Evolutionary conservation across 2,888 invertebrate genomes (phyloP), one percentile per base, ranked within the genome.

Genomic region (Erannis defoliaria): DNA sequence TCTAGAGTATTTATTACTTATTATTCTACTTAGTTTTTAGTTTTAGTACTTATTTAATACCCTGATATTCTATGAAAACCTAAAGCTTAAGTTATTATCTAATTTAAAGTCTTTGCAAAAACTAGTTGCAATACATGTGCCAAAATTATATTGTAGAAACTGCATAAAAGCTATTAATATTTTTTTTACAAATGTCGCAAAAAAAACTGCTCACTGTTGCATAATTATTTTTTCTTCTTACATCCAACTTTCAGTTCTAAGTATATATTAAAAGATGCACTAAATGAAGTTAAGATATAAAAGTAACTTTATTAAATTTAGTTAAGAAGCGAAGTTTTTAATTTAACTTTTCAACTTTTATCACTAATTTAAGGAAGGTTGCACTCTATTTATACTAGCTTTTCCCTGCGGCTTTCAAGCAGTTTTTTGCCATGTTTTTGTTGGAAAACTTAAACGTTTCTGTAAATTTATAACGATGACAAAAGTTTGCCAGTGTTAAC

Each of bases 291-390:
- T 73, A 59, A 49, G 53, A 42, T 51, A 64, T 59, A 38, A 65
- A 64, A 70, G 67, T 67, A 62, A 67, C 62, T 69, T 71, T 72
- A 69, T 71, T 70, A 65, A 72, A 75, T 72, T 72, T 69, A 70
- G 72, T 57, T 74, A 68, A 64, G 68, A 67, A 69, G 62, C 65
- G 70, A 73, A 72, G 63, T 62, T 76, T 75, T 72, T 74, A 71
- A 76, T 74, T 74, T 73, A 75, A 76, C 63, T 74, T 76, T 73
- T 63, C 46, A 66, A 68, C 62, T 71, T 74, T 70, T 67, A 68
- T 62, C 58, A 64, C 51, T 55, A 66, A 62, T 64, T 64, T 50
- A 65, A 57, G 55, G 18, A 49, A n/a, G 45, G 45, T 55, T 55
- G 43, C 26, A 62, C 48, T 62, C 35, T 57, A 45, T 51, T 62